A percentile compares a stretch with the other conserved stretches of the same genome.
phyloP scores from a whole-genome alignment of 2,888 invertebrate species.

The Ophraella communa region DNA sequence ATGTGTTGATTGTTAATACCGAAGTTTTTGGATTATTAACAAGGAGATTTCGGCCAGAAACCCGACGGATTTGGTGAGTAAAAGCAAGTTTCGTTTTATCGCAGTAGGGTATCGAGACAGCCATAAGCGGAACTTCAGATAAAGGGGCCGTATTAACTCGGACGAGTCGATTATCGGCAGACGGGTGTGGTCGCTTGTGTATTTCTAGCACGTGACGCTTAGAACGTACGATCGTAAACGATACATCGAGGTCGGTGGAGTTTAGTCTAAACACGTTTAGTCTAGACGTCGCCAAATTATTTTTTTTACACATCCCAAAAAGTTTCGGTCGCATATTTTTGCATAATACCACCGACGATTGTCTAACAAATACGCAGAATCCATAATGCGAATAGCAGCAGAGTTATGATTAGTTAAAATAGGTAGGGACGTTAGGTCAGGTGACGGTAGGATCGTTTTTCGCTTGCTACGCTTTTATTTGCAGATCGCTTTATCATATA shows the following conservation, averaged over 20 bases:
- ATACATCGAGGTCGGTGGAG: neutral
- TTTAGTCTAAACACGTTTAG: constrained; percentile 41
- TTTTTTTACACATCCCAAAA: constrained; percentile 38
- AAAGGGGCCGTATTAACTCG: constrained; percentile 49
- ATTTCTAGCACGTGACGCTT: constrained; percentile 27
- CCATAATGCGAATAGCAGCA: constrained; percentile 52
- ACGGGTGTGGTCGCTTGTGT: constrained; percentile 52
- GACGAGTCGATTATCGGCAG: constrained; percentile 53
- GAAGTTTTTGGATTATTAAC: constrained; percentile 32
- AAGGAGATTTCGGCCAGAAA: constrained; percentile 6
- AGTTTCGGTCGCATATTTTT: constrained; percentile 41
- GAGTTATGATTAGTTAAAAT: constrained; percentile 50
- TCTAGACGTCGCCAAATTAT: constrained; percentile 46
- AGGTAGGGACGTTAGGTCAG: constrained; percentile 38
- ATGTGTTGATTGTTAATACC: constrained; percentile 13
- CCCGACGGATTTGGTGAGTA: constrained; percentile 28
- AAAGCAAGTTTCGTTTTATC: constrained; percentile 27
- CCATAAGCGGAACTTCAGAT: constrained; percentile 50
- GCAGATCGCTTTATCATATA: constrained; percentile 44
- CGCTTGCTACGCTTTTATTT: constrained; percentile 46
- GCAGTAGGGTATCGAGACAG: constrained; percentile 44
- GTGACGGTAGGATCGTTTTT: constrained; percentile 44
- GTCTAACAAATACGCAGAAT: constrained; percentile 47
- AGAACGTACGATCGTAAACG: constrained; percentile 39
- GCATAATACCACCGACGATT: constrained; percentile 43